Conservation (phyloP, 2,888 invertebrate genomes). For the Oegoconia quadripuncta region DNA sequence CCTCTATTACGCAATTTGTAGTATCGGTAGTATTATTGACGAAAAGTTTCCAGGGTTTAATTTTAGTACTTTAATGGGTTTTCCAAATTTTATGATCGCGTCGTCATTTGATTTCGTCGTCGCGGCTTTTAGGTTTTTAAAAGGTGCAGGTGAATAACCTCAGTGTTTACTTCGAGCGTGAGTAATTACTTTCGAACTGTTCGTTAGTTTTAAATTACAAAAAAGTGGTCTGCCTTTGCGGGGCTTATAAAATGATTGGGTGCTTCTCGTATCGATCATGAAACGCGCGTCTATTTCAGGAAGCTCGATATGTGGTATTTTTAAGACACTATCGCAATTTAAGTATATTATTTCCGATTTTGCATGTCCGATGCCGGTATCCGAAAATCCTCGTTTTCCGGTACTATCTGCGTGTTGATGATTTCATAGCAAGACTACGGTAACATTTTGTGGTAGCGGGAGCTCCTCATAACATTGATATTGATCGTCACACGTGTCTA, state of each 20-base stretch:
- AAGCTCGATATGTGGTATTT: slow-evolving; percentile 1
- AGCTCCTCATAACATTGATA: too few species aligned
- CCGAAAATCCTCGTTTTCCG: slow-evolving; percentile 1
- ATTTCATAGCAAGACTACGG: too few species aligned
- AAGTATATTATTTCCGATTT: neutral
- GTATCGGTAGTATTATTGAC: too few species aligned
- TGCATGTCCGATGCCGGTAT: neutral
- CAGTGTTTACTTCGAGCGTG: neutral
- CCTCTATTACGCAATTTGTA: neutral
- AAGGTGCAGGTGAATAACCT: neutral
- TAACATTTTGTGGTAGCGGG: too few species aligned
- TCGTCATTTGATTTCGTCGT: neutral
- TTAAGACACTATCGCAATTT: neutral
- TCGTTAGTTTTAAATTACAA: neutral
- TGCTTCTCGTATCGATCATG: slow-evolving; percentile 6
- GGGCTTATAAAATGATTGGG: slow-evolving; percentile 1
- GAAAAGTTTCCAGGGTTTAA: neutral
- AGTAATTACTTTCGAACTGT: neutral
- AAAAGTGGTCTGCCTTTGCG: neutral
- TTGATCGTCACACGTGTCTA: too few species aligned
- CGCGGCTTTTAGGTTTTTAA: neutral
- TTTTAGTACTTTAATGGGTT: neutral
- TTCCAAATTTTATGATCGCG: neutral
- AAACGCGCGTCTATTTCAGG: slow-evolving; percentile 1
- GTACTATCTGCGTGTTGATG: too few species aligned